A percentile compares a stretch with the other conserved stretches of the same genome.
Evolutionary conservation across 1,140 invertebrate species (phyloP).

Genomic region (Magallana gigas): DNA sequence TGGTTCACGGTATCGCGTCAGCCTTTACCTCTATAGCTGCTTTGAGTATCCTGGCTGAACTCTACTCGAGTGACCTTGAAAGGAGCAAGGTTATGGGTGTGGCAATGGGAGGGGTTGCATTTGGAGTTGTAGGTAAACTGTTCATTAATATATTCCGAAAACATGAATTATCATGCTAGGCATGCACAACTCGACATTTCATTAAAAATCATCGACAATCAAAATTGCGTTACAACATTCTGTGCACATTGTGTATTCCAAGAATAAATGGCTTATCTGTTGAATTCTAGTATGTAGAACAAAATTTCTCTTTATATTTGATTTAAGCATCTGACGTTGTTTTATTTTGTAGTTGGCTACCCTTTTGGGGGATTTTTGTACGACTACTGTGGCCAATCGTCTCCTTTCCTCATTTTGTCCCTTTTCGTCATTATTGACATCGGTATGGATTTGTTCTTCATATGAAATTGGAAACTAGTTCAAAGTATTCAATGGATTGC

Average conservation of each 20-base stretch:
- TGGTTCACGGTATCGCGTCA: conserved; percentile 96
- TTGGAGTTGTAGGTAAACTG: conserved; percentile 88
- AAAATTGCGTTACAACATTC: neutral
- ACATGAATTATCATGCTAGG: too few relatives aligned
- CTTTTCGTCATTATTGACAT: conserved; percentile 94
- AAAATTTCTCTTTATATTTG: too few relatives aligned
- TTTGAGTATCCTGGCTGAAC: conserved; percentile 98
- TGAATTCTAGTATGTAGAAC: too few relatives aligned
- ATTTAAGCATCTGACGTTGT: neutral
- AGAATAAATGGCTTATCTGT: too few relatives aligned
- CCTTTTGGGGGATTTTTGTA: conserved; percentile 98
- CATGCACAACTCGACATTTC: neutral
- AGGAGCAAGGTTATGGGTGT: conserved; percentile 98
- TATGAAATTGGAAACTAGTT: too few relatives aligned
- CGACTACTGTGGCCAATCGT: conserved; percentile 95
- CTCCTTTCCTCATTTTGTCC: conserved; percentile 94
- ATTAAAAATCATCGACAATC: neutral
- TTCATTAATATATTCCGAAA: too few relatives aligned
- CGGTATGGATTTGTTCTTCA: conserved; percentile 83
- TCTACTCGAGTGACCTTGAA: conserved; percentile 94
- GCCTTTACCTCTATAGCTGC: conserved; percentile 96
- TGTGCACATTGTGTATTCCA: neutral
- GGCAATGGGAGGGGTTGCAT: conserved; percentile 93
- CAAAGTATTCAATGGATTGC: too few relatives aligned
- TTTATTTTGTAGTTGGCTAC: conserved; percentile 81